Percentiles rank a stretch among this genome's conserved stretches.
Conservation (phyloP, 1,140 invertebrate species). For the Hirudo medicinalis region DNA sequence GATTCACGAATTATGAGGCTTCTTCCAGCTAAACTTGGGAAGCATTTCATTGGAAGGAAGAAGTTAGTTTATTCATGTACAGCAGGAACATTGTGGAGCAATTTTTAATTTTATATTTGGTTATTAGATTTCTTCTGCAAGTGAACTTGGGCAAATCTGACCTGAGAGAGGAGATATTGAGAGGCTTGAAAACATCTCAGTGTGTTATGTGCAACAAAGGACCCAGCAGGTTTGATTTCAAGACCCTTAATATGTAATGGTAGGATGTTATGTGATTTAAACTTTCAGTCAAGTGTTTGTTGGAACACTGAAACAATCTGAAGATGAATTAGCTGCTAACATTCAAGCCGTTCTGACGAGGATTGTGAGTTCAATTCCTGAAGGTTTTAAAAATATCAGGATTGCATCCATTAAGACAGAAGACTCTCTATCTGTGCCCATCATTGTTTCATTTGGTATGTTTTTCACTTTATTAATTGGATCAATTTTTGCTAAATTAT, state of each 20-base stretch:
- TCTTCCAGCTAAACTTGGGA: conserved; percentile 35
- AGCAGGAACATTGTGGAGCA: neutral
- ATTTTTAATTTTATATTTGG: neutral
- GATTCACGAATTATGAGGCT: conserved; percentile 33
- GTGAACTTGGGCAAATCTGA: neutral
- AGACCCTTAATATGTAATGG: neutral
- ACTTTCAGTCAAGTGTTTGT: neutral
- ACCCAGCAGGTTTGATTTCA: neutral
- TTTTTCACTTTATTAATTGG: too few species aligned
- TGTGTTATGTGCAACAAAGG: neutral
- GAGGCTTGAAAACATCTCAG: neutral
- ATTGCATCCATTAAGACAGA: neutral
- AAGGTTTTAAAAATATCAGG: neutral
- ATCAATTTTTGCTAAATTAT: too few species aligned
- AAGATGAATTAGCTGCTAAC: too few species aligned
- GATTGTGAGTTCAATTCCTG: neutral
- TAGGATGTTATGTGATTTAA: neutral
- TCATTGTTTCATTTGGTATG: conserved; percentile 2
- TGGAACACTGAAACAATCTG: too few species aligned
- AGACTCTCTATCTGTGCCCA: neutral
- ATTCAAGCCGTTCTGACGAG: too few species aligned
- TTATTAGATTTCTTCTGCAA: neutral
- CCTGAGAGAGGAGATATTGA: neutral
- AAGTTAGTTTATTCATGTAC: conserved; percentile 26
- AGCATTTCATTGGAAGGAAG: conserved; percentile 34